A percentile compares a stretch with the other conserved stretches of the same genome.
Evolutionary conservation across 2,113 vertebrate species (phyloP).

Genomic region (Nasalis larvatus): DNA sequence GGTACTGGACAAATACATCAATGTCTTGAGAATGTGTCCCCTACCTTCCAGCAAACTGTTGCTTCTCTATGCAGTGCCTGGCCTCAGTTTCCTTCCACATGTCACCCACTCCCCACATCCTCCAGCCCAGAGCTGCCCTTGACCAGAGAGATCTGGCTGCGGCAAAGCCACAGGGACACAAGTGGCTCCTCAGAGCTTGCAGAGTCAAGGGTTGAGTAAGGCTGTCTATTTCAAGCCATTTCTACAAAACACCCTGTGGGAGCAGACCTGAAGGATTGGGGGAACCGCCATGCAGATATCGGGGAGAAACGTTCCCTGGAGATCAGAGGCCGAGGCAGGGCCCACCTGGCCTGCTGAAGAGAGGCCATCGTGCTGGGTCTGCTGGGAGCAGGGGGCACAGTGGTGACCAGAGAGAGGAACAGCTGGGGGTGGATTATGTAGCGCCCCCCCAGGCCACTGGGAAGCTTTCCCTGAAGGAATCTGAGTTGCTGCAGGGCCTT

Average conservation of each 20-base stretch:
- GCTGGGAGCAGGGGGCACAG: not conserved
- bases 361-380: not conserved
- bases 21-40: not conserved
- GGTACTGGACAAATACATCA: not conserved
- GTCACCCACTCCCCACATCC: not conserved
- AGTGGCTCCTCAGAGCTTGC: not conserved
- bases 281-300: not conserved
- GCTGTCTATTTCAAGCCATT: not conserved
- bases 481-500: not conserved
- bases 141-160: not conserved
- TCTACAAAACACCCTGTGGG: not conserved
- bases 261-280: not conserved
- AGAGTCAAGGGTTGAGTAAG: not conserved
- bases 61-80: not conserved
- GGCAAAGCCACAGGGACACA: not conserved
- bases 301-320: not conserved
- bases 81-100: not conserved
- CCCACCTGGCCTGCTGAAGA: not conserved
- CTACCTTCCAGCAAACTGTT: not conserved
- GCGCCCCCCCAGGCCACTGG: not conserved
- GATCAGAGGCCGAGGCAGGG: not conserved
- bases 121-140: not conserved
- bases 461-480: not conserved
- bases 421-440: not conserved
- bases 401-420: not conserved